phyloP scores from a whole-genome alignment of 1,140 invertebrate species.

The Drusus annulatus region DNA sequence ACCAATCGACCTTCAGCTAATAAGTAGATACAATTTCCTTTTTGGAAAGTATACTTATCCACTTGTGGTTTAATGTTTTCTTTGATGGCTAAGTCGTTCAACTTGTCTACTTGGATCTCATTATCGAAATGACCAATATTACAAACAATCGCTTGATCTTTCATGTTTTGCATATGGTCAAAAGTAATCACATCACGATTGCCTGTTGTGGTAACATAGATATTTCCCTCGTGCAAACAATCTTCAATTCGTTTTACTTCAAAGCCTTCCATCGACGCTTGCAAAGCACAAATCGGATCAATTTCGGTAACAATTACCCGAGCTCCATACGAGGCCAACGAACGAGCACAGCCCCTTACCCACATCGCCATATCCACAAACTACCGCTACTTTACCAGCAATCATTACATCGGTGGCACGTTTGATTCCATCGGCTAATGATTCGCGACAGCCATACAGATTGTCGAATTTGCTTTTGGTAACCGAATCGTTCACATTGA shows the following conservation, averaged over 20 bases:
- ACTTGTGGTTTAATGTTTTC: conserved; percentile 99
- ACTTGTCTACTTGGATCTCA: conserved; percentile 97
- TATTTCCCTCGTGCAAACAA: conserved; percentile 90
- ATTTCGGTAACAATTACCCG: conserved; percentile 98
- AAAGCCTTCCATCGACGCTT: conserved; percentile 98
- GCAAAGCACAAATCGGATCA: conserved; percentile 99
- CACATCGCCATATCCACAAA: conserved; percentile 99
- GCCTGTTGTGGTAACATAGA: conserved; percentile 98
- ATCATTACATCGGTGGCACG: conserved; percentile 99
- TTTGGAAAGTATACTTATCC: conserved; percentile 91
- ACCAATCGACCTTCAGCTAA: conserved; percentile 97
- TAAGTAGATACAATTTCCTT: conserved; percentile 94
- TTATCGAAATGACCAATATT: conserved; percentile 99
- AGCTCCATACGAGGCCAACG: conserved; percentile 94
- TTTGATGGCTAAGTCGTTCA: conserved; percentile 91
- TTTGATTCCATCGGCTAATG: conserved; percentile 98
- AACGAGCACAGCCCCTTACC: conserved; percentile 99
- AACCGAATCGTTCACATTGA: conserved; percentile 99
- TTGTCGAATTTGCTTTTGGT: conserved; percentile 99
- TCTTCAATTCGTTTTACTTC: conserved; percentile 99
- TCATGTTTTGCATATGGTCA: conserved; percentile 93
- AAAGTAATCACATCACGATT: conserved; percentile 94
- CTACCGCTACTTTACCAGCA: conserved; percentile 97
- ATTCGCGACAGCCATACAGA: conserved; percentile 98
- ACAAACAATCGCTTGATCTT: conserved; percentile 97